Conservation (phyloP, 2,888 invertebrate genomes). For the Ceratothoa steindachneri region DNA sequence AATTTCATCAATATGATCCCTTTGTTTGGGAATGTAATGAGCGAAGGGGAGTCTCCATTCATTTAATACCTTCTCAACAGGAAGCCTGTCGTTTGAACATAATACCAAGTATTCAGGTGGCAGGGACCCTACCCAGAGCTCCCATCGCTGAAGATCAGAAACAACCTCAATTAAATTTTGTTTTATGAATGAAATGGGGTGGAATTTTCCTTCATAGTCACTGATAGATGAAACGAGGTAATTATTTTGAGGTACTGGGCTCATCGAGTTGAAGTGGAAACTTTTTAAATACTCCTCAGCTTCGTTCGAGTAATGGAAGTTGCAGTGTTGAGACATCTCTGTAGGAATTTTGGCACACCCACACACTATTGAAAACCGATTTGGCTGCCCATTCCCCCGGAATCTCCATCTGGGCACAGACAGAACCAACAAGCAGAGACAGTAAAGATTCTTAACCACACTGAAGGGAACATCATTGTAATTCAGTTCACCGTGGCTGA, state of each 20-base stretch:
- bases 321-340: neutral
- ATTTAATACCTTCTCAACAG: too few species aligned
- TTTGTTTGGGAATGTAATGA: neutral
- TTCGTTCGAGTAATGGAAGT: neutral
- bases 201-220: neutral
- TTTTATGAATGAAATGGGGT: neutral
- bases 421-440: constrained; percentile 19
- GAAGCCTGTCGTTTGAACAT: neutral
- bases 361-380: neutral
- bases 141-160: neutral
- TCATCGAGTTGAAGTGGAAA: neutral
- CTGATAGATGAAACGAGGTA: neutral
- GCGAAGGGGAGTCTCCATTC: neutral
- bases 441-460: neutral
- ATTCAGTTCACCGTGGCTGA: constrained; percentile 57
- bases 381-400: neutral
- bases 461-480: constrained; percentile 6
- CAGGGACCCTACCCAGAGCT: neutral
- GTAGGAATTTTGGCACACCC: neutral
- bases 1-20: constrained; percentile 2
- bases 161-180: neutral
- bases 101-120: neutral
- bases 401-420: neutral
- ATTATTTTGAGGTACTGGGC: neutral
- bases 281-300: neutral